Evolutionary conservation across 2,113 vertebrate genomes (phyloP), one percentile per base, ranked within the genome.

Genomic region (Phylloscopus trochilus): DNA sequence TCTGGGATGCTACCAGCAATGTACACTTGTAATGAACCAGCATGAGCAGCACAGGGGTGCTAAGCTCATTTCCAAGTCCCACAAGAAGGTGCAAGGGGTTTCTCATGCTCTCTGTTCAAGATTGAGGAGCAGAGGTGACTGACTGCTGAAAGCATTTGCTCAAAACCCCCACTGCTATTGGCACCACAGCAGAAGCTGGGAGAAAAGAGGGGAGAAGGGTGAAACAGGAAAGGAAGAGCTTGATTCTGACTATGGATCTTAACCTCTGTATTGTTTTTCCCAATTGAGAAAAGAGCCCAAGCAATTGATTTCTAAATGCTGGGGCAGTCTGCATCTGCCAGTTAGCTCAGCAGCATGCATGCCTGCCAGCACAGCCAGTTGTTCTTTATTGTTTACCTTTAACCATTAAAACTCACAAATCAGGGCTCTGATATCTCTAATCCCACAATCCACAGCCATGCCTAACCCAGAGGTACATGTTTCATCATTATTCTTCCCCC

Each of bases 401-500:
- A 87, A 63, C 24, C 43, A 80, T 77, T 76, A 55, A 43, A 89
- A 81, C 28, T 63, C 44, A 66, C 33, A 37, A 85, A 64, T 56
- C 26, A 52, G 60, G 17, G 23, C 62, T 88, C 90, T 75, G 68
- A 44, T 67, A 77, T 72, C 53, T 78, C 64, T 64, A 6, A 70
- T 90, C 14, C 23, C 69, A 75, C 28, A 95, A 70, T 2, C 28
- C 55, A 18, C 11, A 86, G 79, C 22, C 4, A 10, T n/a, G 56
- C 26, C 87, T 77, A 83, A 83, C 70, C 46, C 43, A 90, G 79
- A 88, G 93, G 60, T 12, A 55, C 21, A 31, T 1, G 4, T 81
- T 95, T 69, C 55, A 90, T 60, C 51, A 81, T 77, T 94, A 47
- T 90, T 93, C 70, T 73, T 68, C 72, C 62, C 33, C 33, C 7